These are phyloP conservation scores for Trichosurus vulpecula DNA, from an alignment of 2,797 vertebrate genomes.

Conservation along the genomic window DNA sequence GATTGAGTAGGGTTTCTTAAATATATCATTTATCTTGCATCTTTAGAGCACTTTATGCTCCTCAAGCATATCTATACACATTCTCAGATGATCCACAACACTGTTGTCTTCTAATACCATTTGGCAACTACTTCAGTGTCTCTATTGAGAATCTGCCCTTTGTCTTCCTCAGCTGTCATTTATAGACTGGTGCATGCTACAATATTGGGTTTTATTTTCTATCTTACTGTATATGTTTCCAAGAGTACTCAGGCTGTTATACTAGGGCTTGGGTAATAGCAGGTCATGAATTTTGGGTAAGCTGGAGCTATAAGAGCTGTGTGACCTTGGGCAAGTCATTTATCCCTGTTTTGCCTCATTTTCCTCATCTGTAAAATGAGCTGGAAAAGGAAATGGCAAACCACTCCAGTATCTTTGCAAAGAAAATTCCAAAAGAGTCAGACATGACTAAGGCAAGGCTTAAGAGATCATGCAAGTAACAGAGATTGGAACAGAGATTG, in stretches of 20 bases:
- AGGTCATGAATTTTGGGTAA: neutral
- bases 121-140: constrained; percentile 47
- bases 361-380: neutral
- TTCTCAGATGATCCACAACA: constrained; percentile 34
- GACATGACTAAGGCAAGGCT: neutral
- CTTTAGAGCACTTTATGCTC: constrained; percentile 31
- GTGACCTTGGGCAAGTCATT: neutral
- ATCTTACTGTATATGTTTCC: constrained; percentile 16
- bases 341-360: neutral
- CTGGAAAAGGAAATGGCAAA: neutral
- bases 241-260: neutral
- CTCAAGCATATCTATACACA: neutral
- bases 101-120: constrained; percentile 53
- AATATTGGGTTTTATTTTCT: constrained; percentile 5
- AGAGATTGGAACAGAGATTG: neutral
- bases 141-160: constrained; percentile 43
- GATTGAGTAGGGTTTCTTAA: neutral
- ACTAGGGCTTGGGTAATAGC: neutral
- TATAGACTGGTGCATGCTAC: neutral
- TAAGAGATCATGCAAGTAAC: neutral
- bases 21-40: neutral
- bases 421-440: neutral
- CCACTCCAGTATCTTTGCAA: neutral
- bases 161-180: constrained; percentile 24
- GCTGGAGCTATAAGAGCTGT: neutral